Percentiles rank a stretch among this genome's conserved stretches.
Conservation (phyloP, 2,797 vertebrate species). For the Semaprochilodus insignis region DNA sequence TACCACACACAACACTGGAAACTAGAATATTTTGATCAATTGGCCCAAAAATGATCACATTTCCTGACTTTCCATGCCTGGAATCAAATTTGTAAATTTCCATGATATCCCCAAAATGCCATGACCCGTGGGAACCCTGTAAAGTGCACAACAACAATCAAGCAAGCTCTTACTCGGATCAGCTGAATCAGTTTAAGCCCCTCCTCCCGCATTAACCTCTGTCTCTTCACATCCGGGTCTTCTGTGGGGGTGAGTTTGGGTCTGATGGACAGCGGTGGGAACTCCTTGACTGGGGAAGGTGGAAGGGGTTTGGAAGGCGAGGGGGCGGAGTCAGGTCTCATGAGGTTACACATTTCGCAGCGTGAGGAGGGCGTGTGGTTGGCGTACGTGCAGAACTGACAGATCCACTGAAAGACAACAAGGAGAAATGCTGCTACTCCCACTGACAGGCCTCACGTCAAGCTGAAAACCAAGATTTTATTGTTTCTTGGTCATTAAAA, state of each 20-base stretch:
- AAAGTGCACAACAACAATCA: background rate
- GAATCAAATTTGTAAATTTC: too few species aligned
- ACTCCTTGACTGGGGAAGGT: slow-evolving; percentile 71
- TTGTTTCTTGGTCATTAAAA: too few species aligned
- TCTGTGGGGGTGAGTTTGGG: slow-evolving; percentile 65
- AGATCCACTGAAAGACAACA: slow-evolving; percentile 80
- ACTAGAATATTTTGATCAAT: too few species aligned
- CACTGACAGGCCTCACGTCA: too few species aligned
- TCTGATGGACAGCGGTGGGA: slow-evolving; percentile 66
- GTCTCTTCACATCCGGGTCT: slow-evolving; percentile 79
- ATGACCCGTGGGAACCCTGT: too few species aligned
- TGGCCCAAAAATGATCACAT: too few species aligned
- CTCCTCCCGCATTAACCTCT: slow-evolving; percentile 84
- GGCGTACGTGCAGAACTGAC: slow-evolving; percentile 88
- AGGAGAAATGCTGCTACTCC: background rate
- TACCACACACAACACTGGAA: too few species aligned
- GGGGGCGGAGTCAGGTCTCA: slow-evolving; percentile 71
- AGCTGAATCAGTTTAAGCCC: slow-evolving; percentile 85
- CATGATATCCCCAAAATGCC: too few species aligned
- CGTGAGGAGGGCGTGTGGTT: slow-evolving; percentile 80
- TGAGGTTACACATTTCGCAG: slow-evolving; percentile 86
- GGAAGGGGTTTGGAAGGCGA: slow-evolving; percentile 72
- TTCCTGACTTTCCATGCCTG: too few species aligned
- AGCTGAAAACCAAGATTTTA: too few species aligned
- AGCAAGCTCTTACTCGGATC: slow-evolving; percentile 74